Base-by-base conservation (phyloP, 2,888 invertebrate genomes). In the Diabrotica balteata region DNA sequence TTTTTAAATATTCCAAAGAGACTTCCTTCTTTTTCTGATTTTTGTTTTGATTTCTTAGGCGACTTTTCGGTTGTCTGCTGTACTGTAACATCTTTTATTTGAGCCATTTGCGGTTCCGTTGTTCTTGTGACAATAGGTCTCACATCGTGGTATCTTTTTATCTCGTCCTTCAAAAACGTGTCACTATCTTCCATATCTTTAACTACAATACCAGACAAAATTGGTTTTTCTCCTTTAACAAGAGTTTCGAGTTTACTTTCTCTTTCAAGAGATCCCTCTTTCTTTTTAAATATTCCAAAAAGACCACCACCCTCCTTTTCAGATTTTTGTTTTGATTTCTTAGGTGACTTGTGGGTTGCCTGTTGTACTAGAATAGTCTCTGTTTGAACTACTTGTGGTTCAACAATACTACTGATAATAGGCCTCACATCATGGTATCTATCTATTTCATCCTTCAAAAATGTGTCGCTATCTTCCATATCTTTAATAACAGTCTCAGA, bases 1-100 rank as follows among this genome's bases (percentile, higher is more conserved):
- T 47, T 47, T 47, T 64, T 68, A 64, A 76, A 76, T 44, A 76
- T 49, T 17, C 74, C 73, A 51, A 76, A 73, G n/a, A 75, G n/a
- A 8, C 10, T 50, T 61, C 60, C 63, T 10, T 47, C 22, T 53
- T 22, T 58, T 60, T 71, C 11, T 22, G 10, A 42, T 54, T 49
- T 47, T 57, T 63, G 49, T 63, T 59, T 17, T 54, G 17, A 10
- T 49, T 60, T 62, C 7, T 22, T 8, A 6, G 62, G n/a, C 47
- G 17, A 7, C 8, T 46, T 17, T 1, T 17, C 17, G 2, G 17
- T 1, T 17, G 17, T 17, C 17, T 17, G 17, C 2, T 17, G 17
- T 17, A 17, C 17, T 17, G 17, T 17, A 17, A 2, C 17, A 17
- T 1, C 17, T 17, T 17, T 2, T 1, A 2, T 17, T 17, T 17